Evolutionary conservation across 2,797 vertebrate species (phyloP).

Genomic region (Pseudochromis fuscus): DNA sequence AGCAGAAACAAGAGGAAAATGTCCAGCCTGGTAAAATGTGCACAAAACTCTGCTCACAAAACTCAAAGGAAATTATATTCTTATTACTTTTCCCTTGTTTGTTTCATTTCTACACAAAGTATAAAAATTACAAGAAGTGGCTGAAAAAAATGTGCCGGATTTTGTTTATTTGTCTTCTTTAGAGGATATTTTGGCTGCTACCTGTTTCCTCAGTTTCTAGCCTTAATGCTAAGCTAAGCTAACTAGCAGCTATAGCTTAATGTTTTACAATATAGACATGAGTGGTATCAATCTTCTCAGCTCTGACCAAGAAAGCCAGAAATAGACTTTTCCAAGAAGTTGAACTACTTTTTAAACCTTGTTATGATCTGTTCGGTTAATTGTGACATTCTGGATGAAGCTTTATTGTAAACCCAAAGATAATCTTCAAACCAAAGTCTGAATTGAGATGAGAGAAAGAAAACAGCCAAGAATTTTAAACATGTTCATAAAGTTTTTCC

Average conservation of each 20-base stretch:
- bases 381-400: neutral
- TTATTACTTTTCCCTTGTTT: too few species aligned
- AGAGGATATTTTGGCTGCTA: too few species aligned
- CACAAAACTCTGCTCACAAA: too few species aligned
- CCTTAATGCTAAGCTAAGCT: neutral
- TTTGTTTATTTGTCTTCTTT: too few species aligned
- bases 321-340: neutral
- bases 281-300: neutral
- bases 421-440: slow-evolving; percentile 1
- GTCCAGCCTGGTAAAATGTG: too few species aligned
- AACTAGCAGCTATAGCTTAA: neutral
- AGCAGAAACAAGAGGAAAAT: too few species aligned
- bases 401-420: neutral
- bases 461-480: slow-evolving; percentile 1
- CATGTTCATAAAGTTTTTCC: slow-evolving; percentile 2
- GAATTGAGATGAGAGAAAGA: neutral
- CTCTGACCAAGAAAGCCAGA: neutral
- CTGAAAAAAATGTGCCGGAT: too few species aligned
- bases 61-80: too few species aligned
- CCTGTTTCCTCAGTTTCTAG: neutral
- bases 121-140: too few species aligned
- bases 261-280: neutral
- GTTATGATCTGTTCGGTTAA: neutral
- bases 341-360: neutral
- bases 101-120: neutral